These are phyloP conservation scores for Troglohyphantes excavatus DNA, from an alignment of 2,888 invertebrate genomes.

Conservation along the genomic window DNA sequence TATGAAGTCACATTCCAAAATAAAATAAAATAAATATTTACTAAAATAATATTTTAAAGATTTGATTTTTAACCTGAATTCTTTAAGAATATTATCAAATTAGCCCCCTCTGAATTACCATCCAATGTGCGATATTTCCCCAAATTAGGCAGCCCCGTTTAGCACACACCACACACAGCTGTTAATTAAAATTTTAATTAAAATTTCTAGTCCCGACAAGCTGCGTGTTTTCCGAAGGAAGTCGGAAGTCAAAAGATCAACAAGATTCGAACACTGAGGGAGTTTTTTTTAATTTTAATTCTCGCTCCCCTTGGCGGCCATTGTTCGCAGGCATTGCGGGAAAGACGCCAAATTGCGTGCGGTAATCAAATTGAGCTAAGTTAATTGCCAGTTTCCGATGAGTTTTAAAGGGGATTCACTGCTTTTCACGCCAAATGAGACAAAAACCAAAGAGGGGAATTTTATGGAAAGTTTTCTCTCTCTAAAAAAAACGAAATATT, in stretches of 20 bases:
- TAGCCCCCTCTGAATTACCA: too few species aligned
- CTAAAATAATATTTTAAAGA: too few species aligned
- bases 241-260: constrained; percentile 57
- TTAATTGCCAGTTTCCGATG: neutral
- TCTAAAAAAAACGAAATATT: too few species aligned
- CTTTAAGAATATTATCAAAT: too few species aligned
- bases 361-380: neutral
- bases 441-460: neutral
- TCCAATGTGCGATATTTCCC: too few species aligned
- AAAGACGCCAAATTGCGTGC: constrained; percentile 1
- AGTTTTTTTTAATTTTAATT: constrained; percentile 3
- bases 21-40: too few species aligned
- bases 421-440: neutral
- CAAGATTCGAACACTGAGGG: constrained; percentile 6
- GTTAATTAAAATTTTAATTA: constrained; percentile 73
- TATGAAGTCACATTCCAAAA: too few species aligned
- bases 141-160: too few species aligned
- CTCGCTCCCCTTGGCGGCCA: neutral
- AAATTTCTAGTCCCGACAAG: constrained; percentile 21
- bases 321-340: neutral
- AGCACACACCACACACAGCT: neutral
- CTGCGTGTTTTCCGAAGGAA: constrained; percentile 11
- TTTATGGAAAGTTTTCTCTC: neutral
- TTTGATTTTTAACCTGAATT: too few species aligned
- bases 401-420: neutral